phyloP scores from a whole-genome alignment of 1,140 invertebrate genomes.

The Bathynomus jamesi region DNA sequence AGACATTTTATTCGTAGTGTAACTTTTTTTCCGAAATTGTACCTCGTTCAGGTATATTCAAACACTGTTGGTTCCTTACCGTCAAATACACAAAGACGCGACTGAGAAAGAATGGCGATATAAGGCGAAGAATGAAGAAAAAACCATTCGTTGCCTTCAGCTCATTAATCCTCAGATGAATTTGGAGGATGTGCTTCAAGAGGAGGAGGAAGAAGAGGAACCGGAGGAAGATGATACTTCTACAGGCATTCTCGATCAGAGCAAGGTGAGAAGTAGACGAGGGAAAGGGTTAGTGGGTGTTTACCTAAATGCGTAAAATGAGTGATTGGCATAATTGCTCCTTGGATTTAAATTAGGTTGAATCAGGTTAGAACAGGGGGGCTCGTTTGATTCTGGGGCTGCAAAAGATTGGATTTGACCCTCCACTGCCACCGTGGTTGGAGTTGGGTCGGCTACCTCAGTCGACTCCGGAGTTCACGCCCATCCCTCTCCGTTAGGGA shows the following conservation, averaged over 20 bases:
- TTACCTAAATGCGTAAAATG: neutral
- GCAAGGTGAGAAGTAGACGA: conserved; percentile 39
- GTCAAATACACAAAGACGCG: conserved; percentile 54
- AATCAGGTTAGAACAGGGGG: no score
- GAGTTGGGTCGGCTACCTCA: no score
- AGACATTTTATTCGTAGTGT: no score
- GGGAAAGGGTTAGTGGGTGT: neutral
- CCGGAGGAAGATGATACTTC: conserved; percentile 46
- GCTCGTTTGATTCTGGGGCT: no score
- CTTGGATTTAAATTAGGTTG: no score
- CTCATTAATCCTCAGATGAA: conserved; percentile 49
- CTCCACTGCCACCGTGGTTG: no score
- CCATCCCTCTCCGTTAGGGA: no score
- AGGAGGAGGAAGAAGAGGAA: conserved; percentile 41
- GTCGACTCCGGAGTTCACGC: no score
- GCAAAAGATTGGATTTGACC: no score
- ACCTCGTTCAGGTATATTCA: conserved; percentile 38
- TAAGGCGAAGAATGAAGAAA: conserved; percentile 49
- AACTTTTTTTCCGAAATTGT: no score
- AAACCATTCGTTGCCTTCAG: conserved; percentile 47
- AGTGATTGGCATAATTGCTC: neutral
- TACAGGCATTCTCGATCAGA: conserved; percentile 43
- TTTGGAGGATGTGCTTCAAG: conserved; percentile 43
- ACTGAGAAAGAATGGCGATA: conserved; percentile 48
- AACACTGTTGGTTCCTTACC: conserved; percentile 48